Evolutionary conservation across 2,888 invertebrate species (phyloP).

Genomic region (Agriopis leucophaearia): DNA sequence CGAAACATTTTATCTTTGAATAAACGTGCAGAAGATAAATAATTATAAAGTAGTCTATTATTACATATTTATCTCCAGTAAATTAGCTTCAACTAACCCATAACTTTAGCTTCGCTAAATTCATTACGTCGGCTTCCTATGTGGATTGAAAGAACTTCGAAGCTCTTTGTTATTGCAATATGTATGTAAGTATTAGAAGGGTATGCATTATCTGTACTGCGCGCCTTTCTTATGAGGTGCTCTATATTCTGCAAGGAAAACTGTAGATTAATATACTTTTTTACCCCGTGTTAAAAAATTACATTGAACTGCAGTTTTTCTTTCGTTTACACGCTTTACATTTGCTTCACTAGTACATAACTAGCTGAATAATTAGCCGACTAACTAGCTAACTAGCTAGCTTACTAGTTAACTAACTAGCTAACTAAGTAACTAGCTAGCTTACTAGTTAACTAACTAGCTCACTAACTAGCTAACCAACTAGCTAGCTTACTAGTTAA

Average conservation of each 20-base stretch:
- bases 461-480: too few relatives aligned
- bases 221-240: slow-evolving; percentile 16
- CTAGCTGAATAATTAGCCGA: too few relatives aligned
- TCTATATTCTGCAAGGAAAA: slow-evolving; percentile 26
- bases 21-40: background rate
- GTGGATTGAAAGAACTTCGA: slow-evolving; percentile 41
- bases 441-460: too few relatives aligned
- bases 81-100: slow-evolving; percentile 7
- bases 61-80: background rate
- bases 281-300: too few relatives aligned
- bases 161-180: slow-evolving; percentile 45
- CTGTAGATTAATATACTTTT: background rate
- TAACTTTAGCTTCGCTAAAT: slow-evolving; percentile 21
- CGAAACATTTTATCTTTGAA: background rate
- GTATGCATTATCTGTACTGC: slow-evolving; percentile 38
- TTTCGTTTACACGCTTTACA: too few relatives aligned
- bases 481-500: too few relatives aligned
- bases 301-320: too few relatives aligned
- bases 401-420: too few relatives aligned
- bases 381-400: too few relatives aligned
- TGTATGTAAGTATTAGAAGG: slow-evolving; percentile 36
- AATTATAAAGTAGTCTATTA: background rate
- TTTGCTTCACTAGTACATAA: too few relatives aligned
- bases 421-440: too few relatives aligned
- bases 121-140: slow-evolving; percentile 37